A percentile compares a stretch with the other conserved stretches of the same genome.
phyloP scores from a whole-genome alignment of 2,797 vertebrate species.

The Aselliscus stoliczkanus region DNA sequence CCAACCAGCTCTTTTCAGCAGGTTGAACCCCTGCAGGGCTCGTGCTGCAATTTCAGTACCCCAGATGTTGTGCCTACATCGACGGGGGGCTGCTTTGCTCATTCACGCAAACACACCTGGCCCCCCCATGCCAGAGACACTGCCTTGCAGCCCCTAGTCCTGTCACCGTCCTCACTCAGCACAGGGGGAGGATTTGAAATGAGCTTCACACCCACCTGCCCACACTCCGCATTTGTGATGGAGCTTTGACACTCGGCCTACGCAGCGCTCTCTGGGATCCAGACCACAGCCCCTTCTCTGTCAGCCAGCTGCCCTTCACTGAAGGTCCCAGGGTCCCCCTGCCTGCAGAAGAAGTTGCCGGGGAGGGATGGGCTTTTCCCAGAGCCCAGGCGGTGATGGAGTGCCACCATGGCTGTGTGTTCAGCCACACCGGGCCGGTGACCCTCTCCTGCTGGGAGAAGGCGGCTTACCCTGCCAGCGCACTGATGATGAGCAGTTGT shows the following conservation, averaged over 20 bases:
- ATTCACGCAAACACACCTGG: not conserved
- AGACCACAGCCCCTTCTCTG: not conserved
- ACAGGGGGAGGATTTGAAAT: fast-evolving
- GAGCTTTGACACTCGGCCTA: not conserved
- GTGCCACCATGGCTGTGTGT: not conserved
- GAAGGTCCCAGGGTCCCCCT: not conserved
- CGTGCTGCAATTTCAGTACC: not conserved
- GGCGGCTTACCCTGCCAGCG: not conserved
- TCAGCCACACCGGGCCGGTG: not conserved
- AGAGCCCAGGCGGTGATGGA: not conserved
- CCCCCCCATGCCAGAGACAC: not conserved
- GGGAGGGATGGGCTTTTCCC: not conserved
- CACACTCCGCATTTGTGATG: not conserved
- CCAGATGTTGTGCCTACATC: not conserved
- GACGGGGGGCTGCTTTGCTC: not conserved
- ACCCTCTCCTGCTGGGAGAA: not conserved
- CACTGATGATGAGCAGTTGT: constrained; percentile 47
- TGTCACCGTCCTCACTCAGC: not conserved
- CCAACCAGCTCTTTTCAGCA: not conserved
- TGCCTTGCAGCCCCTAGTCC: not conserved
- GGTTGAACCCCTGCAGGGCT: not conserved
- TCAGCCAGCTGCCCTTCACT: not conserved
- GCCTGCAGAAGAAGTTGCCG: not conserved
- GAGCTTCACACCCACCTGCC: not conserved
- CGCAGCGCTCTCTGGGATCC: not conserved